Base-by-base conservation (phyloP, 2,797 vertebrate genomes). In the Gambusia yucatana region DNA sequence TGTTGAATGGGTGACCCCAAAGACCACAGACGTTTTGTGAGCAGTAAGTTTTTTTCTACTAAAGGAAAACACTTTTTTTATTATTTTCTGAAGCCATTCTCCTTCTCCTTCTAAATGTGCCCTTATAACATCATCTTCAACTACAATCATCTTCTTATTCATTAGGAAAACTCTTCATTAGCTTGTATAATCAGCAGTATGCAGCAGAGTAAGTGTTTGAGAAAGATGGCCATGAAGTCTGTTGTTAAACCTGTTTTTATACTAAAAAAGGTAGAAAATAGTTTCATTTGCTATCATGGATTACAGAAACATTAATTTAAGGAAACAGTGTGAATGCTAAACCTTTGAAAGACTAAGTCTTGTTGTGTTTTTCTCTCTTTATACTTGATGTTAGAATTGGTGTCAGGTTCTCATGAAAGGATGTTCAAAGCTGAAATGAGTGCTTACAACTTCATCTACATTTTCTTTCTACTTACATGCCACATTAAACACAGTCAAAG, bases 211-310 rank as follows among this genome's bases (percentile, higher is more conserved):
- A 69, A 14, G 4, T 4, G 11, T 1, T 41, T 25, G 41, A 43
- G 25, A 43, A 43, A 65, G 52, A 55, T 55, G 25, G 22, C 69
- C 72, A 75, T n/a, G 77, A 48, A 63, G 72, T 67, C 63, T 7
- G 72, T 4, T 3, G 22, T 39, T 55, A 73, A 46, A 41, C 0
- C 28, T 52, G 63, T 36, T 43, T 33, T 67, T 57, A 76, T 74
- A 73, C 74, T 72, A 52, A 83, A 73, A 84, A 77, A 75, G 73
- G 75, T 9, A 79, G 57, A 57, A 69, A 48, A 46, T 8, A 4
- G n/a, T 86, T 85, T 87, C 91, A 89, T 88, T 88, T 88, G 72
- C 82, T 84, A 65, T 87, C 69, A 47, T 79, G 71, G 59, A 52
- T 67, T 77, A 30, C n/a, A 41, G 78, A 52, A 69, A 17, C 65